These are phyloP conservation scores for Furnarius figulus DNA, from an alignment of 2,113 vertebrate genomes.

Conservation along the genomic window DNA sequence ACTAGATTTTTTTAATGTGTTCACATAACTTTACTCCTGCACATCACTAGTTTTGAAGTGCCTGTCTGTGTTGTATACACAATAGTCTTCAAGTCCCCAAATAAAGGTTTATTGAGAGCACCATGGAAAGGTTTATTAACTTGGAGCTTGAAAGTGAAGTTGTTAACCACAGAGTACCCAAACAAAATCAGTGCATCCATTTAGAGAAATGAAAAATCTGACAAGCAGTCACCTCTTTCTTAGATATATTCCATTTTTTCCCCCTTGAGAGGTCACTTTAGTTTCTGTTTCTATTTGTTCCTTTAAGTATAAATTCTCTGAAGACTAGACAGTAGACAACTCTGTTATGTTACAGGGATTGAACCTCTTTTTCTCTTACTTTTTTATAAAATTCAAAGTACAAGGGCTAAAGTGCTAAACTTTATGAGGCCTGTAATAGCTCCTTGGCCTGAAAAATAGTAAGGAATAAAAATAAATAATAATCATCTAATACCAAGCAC, in stretches of 20 bases:
- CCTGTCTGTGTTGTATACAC: neutral
- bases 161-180: neutral
- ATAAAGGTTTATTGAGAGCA: neutral
- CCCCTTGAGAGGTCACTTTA: neutral
- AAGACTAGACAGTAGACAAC: neutral
- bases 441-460: neutral
- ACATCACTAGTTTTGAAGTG: neutral
- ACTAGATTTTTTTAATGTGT: neutral
- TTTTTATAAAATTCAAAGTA: neutral
- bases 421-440: slow-evolving; percentile 17
- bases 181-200: neutral
- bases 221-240: neutral
- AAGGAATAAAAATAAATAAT: slow-evolving; percentile 50
- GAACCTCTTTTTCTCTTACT: neutral
- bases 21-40: neutral
- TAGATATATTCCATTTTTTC: neutral
- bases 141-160: neutral
- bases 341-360: neutral
- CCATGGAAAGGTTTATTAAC: neutral
- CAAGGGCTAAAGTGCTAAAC: neutral
- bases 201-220: neutral
- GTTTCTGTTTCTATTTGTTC: neutral
- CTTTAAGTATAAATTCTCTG: neutral
- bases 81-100: neutral
- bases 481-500: slow-evolving; percentile 23